Conservation (phyloP, 2,113 vertebrate genomes). For the Typhlomys cinereus region DNA sequence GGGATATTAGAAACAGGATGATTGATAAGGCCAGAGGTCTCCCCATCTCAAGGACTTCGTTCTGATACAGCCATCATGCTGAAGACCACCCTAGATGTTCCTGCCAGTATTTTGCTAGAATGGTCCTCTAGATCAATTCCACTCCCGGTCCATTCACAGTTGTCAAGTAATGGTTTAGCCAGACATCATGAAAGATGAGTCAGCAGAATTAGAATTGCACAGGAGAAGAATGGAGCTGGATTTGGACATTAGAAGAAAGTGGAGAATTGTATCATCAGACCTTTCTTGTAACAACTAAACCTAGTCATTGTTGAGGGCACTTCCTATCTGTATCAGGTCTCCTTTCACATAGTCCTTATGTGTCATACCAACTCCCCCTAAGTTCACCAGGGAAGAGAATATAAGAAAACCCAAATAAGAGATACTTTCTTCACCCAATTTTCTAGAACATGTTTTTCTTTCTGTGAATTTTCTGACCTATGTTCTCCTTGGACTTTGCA, state of each 20-base stretch:
- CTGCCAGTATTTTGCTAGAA: not conserved
- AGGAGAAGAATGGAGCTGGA: not conserved
- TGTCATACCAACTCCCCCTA: not conserved
- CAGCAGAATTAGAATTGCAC: not conserved
- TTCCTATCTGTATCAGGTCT: not conserved
- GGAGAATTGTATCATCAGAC: not conserved
- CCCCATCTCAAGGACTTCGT: not conserved
- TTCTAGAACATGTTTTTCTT: not conserved
- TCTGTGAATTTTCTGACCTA: not conserved
- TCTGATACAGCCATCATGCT: not conserved
- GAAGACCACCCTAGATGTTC: not conserved
- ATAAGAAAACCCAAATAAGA: not conserved
- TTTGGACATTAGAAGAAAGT: not conserved
- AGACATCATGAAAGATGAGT: not conserved
- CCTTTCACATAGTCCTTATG: not conserved
- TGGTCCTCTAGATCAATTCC: not conserved
- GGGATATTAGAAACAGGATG: not conserved
- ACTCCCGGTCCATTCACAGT: not conserved
- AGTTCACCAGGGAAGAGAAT: not conserved
- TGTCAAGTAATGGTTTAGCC: not conserved
- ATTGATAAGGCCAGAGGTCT: not conserved
- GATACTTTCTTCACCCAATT: not conserved
- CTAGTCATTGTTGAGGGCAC: not conserved
- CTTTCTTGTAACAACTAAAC: slow-evolving; percentile 18
- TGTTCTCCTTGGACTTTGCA: not conserved